A percentile compares a stretch with the other conserved stretches of the same genome.
These are phyloP conservation scores for Drosophila takahashii DNA, from an alignment of 1,140 invertebrate species.

Conservation along the genomic window DNA sequence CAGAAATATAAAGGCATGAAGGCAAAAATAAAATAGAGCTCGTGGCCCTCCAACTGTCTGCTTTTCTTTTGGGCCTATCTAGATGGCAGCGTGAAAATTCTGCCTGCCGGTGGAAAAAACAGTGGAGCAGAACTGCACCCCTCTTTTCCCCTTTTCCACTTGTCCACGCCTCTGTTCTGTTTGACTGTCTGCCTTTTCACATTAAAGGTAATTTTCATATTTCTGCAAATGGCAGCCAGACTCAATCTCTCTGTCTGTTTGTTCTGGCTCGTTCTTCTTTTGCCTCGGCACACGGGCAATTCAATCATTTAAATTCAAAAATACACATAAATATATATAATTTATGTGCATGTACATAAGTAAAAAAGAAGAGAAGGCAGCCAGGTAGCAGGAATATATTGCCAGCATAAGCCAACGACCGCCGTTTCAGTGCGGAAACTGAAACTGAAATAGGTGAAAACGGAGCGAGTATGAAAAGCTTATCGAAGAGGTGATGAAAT, in stretches of 20 bases:
- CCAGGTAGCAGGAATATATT: slow-evolving; percentile 29
- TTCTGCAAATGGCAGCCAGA: slow-evolving; percentile 64
- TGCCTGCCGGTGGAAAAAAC: slow-evolving; percentile 40
- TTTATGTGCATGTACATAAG: slow-evolving; percentile 33
- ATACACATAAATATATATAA: slow-evolving; percentile 70
- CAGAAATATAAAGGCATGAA: slow-evolving; percentile 77
- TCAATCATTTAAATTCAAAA: slow-evolving; percentile 80
- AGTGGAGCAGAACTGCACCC: too few species aligned
- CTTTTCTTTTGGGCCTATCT: slow-evolving; percentile 38
- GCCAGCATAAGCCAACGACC: slow-evolving; percentile 48
- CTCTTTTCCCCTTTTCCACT: neutral
- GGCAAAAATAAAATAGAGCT: slow-evolving; percentile 76
- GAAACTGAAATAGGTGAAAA: slow-evolving; percentile 31
- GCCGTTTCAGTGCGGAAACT: slow-evolving; percentile 30
- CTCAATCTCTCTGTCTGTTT: slow-evolving; percentile 19
- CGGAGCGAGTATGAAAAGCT: slow-evolving; percentile 29
- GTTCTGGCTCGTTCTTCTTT: slow-evolving; percentile 22
- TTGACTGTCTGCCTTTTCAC: slow-evolving; percentile 60
- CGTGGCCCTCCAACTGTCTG: slow-evolving; percentile 31
- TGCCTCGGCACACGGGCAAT: slow-evolving; percentile 53
- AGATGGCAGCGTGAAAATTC: slow-evolving; percentile 37
- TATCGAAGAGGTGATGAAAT: slow-evolving; percentile 46
- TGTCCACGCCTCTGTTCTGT: slow-evolving; percentile 11
- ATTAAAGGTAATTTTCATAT: slow-evolving; percentile 82
- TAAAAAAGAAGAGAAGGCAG: slow-evolving; percentile 2